Percentiles rank a stretch among this genome's conserved stretches.
These are phyloP conservation scores for Cerceris rybyensis DNA, from an alignment of 2,888 invertebrate genomes.

Conservation along the genomic window DNA sequence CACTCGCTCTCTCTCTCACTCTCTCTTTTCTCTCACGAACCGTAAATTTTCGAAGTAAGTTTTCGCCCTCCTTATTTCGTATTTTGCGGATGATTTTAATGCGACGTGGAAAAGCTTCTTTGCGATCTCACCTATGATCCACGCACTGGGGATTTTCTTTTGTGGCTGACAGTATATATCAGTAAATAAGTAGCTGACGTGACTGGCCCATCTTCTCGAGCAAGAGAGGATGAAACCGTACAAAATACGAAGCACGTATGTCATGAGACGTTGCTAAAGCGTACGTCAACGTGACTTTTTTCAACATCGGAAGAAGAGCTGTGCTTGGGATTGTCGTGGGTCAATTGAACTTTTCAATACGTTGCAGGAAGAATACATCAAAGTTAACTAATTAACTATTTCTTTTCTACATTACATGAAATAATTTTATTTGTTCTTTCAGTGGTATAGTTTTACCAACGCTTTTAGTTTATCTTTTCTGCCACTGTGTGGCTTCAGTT, in stretches of 20 bases:
- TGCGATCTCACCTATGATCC: slow-evolving; percentile 33
- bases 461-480: no score
- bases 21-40: slow-evolving; percentile 10
- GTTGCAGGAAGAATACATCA: neutral
- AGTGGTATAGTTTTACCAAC: no score
- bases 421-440: no score
- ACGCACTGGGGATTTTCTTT: slow-evolving; percentile 50
- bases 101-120: slow-evolving; percentile 41
- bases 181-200: slow-evolving; percentile 62
- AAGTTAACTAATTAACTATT: no score
- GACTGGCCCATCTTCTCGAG: slow-evolving; percentile 31
- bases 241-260: slow-evolving; percentile 60
- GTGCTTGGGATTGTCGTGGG: neutral
- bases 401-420: no score
- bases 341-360: neutral
- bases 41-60: slow-evolving; percentile 9
- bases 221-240: slow-evolving; percentile 38
- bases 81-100: slow-evolving; percentile 47
- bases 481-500: no score
- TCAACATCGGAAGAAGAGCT: slow-evolving; percentile 3
- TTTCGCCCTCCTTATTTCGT: slow-evolving; percentile 13
- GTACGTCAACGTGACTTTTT: slow-evolving; percentile 34
- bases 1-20: no score
- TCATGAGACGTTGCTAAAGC: slow-evolving; percentile 37
- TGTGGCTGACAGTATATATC: slow-evolving; percentile 57